A percentile compares a stretch with the other conserved stretches of the same genome.
Conservation (phyloP, 2,113 vertebrate genomes). For the Alces alces region DNA sequence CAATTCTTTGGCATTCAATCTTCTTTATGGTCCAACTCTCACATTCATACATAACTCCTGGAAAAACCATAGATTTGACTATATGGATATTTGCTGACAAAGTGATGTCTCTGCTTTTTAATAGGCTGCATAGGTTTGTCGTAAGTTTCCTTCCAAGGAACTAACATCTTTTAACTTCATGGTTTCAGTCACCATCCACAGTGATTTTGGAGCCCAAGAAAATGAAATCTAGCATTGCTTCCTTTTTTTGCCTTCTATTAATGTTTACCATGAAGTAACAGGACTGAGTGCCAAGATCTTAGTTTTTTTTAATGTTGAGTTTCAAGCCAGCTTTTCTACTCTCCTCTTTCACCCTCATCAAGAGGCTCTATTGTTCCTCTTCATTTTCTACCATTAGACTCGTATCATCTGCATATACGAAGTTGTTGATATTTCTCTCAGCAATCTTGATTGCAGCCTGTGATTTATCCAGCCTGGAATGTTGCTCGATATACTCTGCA, state of each 20-base stretch:
- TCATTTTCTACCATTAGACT: not conserved
- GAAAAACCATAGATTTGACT: not conserved
- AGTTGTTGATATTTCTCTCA: not conserved
- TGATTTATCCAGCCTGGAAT: not conserved
- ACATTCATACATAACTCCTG: not conserved
- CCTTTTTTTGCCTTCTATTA: not conserved
- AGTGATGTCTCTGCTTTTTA: not conserved
- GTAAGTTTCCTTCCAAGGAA: not conserved
- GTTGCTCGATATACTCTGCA: not conserved
- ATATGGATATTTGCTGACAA: not conserved
- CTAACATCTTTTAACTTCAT: not conserved
- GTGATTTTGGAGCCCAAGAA: not conserved
- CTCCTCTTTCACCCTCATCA: not conserved
- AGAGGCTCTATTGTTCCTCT: not conserved
- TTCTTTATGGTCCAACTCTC: not conserved
- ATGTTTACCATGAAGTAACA: not conserved
- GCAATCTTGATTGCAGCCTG: not conserved
- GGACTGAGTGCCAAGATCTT: not conserved
- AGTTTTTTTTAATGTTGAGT: not conserved
- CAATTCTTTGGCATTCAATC: not conserved
- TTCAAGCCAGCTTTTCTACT: not conserved
- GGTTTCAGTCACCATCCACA: not conserved
- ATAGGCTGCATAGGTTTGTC: not conserved
- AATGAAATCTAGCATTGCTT: not conserved
- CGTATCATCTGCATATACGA: not conserved